Evolutionary conservation across 2,888 invertebrate genomes (phyloP), one percentile per base, ranked within the genome.

Genomic region (Eristalis arbustorum): DNA sequence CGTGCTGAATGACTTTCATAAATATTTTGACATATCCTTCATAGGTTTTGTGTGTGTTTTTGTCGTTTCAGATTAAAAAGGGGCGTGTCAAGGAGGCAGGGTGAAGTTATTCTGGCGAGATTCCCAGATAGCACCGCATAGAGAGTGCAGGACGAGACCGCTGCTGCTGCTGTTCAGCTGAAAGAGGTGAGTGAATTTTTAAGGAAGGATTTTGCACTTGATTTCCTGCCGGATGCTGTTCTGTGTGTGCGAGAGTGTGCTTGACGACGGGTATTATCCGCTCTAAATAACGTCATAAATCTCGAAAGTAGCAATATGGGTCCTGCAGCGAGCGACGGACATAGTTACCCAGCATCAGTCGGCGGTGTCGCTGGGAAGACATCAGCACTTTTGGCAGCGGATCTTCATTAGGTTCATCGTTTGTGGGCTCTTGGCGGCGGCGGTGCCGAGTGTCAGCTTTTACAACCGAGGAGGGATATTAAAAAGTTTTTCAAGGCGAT

Each of bases 201-300:
- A 5, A 37, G 3, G 13, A 66, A 37, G 34, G 25, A 31, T 18
- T n/a, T 66, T 73, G 42, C 34, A 25, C 68, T 49, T n/a, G 23
- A 64, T 40, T 71, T 77, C 77, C 77, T 49, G 40, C 49, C 37
- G 68, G 40, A 56, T 64, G 66, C 11, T 25, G n/a, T n/a, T 49
- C 18, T 18, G 18, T 49, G 57, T 57, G 59, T 2, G 18, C 56
- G 64, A 4, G 56, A 66, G 63, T 68, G 49, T 68, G 25, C 34
- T 34, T 13, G 68, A 28, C 59, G 74, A 68, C 25, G 59, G 49
- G 49, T 74, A 80, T 74, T 80, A 80, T 64, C 63, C 74, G 3
- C 80, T 62, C 74, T 74, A 75, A 81, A 81, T 74, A 81, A 34
- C 59, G 25, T 37, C 64, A 75, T 81, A 81, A 81, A 75, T 81